Evolutionary conservation across 2,797 vertebrate genomes (phyloP), one percentile per base, ranked within the genome.

Genomic region (Microtus obscurus): DNA sequence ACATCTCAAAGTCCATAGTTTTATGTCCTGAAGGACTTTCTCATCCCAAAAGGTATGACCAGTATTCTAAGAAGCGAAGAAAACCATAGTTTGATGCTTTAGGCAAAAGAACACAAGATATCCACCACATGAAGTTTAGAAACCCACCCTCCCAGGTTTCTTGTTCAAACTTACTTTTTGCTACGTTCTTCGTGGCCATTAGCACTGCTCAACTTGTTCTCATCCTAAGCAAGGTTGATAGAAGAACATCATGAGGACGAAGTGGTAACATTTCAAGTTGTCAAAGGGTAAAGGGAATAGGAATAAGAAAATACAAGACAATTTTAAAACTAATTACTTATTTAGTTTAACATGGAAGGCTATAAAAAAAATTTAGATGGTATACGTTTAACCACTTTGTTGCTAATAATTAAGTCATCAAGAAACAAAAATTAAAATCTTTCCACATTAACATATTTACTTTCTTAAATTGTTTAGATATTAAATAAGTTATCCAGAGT

Each of bases 141-240:
- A 31, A 17, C 45, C 43, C 77, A n/a, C 29, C 67, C 87, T 85
- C 94, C 97, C 90, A 93, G 27, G 56, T 87, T 92, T 95, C 85
- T 95, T 94, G 71, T 92, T 91, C 43, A 95, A 53, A 99, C 99
- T 99, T 98, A 99, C 99, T 99, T 99, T 98, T 99, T 99, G 98
- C 98, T 99, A 98, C 98, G 99, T 77, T 99, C 99, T 97, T 99
- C 99, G 17, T 99, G 99, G 97, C 99, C 99, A 91, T 99, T 99
- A 97, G 99, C 99, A 99, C 99, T 99, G 98, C 98, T 99, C 98
- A 98, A 98, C 98, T 99, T 99, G 99, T 99, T 99, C 98, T 99
- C 99, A 98, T 99, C 99, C 99, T 99, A 99, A 99, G 99, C 99
- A 99, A 99, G 99, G 99, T 99, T 99, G 99, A 99, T 99, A 99